phyloP scores from a whole-genome alignment of 2,888 invertebrate genomes.

The Leucophenga maculata region DNA sequence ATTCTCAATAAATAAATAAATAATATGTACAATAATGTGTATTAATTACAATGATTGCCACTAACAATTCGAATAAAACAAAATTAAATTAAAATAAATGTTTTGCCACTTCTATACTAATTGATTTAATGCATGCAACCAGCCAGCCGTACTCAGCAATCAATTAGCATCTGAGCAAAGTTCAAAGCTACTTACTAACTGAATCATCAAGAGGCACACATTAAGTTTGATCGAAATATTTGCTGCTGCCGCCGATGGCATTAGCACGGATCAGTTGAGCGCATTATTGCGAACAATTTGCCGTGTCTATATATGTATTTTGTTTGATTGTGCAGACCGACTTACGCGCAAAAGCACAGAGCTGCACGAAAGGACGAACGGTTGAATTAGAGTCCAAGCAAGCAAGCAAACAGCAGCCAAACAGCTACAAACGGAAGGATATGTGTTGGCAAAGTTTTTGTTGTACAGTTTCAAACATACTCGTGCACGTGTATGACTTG shows the following conservation, averaged over 20 bases:
- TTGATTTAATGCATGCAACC: too few species aligned
- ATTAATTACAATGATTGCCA: too few species aligned
- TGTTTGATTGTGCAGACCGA: constrained; percentile 43
- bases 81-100: too few species aligned
- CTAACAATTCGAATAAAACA: too few species aligned
- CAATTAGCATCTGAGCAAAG: too few species aligned
- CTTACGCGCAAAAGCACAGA: not conserved
- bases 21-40: too few species aligned
- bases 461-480: constrained; percentile 13
- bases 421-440: constrained; percentile 50
- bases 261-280: constrained; percentile 47
- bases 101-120: too few species aligned
- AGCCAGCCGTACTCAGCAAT: too few species aligned
- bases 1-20: too few species aligned
- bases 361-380: constrained; percentile 27
- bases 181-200: too few species aligned
- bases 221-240: constrained; percentile 37
- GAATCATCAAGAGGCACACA: constrained; percentile 49
- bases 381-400: constrained; percentile 26
- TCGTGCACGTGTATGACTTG: too few species aligned
- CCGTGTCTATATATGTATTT: constrained; percentile 33
- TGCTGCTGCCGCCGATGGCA: constrained; percentile 27
- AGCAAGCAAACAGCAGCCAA: constrained; percentile 23
- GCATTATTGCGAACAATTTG: constrained; percentile 65
- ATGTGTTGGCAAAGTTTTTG: constrained; percentile 64